Evolutionary conservation across 2,888 invertebrate species (phyloP).

Genomic region (Rhogogaster chlorosoma): DNA sequence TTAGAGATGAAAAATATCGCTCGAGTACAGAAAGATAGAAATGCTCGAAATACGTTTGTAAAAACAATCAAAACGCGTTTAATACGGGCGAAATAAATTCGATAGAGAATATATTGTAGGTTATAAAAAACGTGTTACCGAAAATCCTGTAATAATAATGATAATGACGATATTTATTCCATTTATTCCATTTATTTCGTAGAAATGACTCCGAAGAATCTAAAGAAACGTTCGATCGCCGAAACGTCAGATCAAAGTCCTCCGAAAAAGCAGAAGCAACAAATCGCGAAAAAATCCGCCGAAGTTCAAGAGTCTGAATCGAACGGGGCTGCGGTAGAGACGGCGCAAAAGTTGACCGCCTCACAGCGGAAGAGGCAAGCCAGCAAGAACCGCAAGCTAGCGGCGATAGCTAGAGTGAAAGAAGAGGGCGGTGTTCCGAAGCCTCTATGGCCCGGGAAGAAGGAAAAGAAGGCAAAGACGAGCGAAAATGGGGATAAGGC

Average conservation of each 20-base stretch:
- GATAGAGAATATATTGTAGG: not conserved
- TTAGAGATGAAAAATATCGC: too few species aligned
- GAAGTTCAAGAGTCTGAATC: not conserved
- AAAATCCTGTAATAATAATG: not conserved
- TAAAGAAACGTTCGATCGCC: not conserved
- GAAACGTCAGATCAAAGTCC: slow-evolving; percentile 8
- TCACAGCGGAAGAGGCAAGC: not conserved
- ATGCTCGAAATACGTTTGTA: too few species aligned
- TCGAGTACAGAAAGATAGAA: too few species aligned
- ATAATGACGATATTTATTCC: not conserved
- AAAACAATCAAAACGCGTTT: not conserved
- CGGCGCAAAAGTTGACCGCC: not conserved
- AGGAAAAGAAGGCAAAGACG: not conserved
- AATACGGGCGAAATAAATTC: not conserved
- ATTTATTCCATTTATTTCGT: not conserved
- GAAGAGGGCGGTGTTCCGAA: not conserved
- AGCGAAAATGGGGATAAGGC: not conserved
- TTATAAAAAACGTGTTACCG: not conserved
- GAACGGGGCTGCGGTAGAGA: not conserved
- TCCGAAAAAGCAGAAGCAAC: slow-evolving; percentile 8
- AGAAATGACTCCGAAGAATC: not conserved
- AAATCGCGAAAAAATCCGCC: not conserved
- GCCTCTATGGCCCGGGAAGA: not conserved
- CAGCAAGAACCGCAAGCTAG: not conserved
- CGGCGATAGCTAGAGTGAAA: not conserved